These are phyloP conservation scores for Sycophila sp. DNA, from an alignment of 1,140 invertebrate genomes.

Conservation along the genomic window DNA sequence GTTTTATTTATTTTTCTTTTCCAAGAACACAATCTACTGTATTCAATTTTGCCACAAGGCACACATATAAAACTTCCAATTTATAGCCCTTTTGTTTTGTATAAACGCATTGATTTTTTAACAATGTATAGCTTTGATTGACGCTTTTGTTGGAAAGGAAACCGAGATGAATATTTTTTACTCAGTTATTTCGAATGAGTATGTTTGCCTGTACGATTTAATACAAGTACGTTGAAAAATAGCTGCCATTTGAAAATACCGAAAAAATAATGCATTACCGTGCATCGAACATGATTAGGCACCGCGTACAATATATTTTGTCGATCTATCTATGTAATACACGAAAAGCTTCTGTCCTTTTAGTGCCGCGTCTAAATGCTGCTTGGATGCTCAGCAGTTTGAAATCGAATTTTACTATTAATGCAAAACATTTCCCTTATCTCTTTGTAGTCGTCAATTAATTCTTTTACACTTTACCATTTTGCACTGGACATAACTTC, in stretches of 20 bases:
- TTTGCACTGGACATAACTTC: slow-evolving; percentile 28
- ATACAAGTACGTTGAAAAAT: slow-evolving; percentile 34
- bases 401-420: slow-evolving; percentile 28
- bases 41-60: slow-evolving; percentile 35
- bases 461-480: slow-evolving; percentile 17
- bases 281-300: slow-evolving; percentile 31
- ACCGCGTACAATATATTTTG: slow-evolving; percentile 7
- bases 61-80: slow-evolving; percentile 36
- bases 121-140: not conserved
- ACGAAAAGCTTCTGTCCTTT: slow-evolving; percentile 16
- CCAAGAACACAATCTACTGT: slow-evolving; percentile 31
- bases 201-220: slow-evolving; percentile 21
- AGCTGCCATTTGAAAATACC: slow-evolving; percentile 31
- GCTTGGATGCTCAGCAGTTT: slow-evolving; percentile 10
- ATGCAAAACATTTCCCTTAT: slow-evolving; percentile 19
- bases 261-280: slow-evolving; percentile 30
- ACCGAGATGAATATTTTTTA: not conserved
- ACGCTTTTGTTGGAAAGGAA: not conserved
- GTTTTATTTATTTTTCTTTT: slow-evolving; percentile 26
- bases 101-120: slow-evolving; percentile 7
- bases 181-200: not conserved
- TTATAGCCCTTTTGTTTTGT: slow-evolving; percentile 22
- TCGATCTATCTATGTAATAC: slow-evolving; percentile 4
- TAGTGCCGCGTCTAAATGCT: slow-evolving; percentile 1
- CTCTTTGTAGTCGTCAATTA: slow-evolving; percentile 31